Conservation (phyloP, 23 tunicate species). For the Ciona savignyi region DNA sequence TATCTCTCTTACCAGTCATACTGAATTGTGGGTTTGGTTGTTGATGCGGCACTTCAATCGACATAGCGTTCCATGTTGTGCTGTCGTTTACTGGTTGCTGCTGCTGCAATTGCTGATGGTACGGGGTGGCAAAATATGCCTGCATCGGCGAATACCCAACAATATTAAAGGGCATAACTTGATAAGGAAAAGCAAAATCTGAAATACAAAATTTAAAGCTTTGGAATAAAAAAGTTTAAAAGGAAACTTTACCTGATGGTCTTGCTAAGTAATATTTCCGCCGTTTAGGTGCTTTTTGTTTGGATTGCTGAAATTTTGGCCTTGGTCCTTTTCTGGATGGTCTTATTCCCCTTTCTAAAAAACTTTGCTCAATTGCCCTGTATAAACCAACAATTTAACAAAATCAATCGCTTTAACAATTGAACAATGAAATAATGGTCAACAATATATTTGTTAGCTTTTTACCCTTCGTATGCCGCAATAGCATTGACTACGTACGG, state of each 20-base stretch:
- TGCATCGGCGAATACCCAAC: not conserved
- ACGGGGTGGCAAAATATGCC: not conserved
- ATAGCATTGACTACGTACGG: not conserved
- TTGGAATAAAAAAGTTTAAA: no score
- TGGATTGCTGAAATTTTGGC: slow-evolving; percentile 7
- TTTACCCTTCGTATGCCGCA: not conserved
- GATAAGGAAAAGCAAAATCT: not conserved
- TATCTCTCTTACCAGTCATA: no score
- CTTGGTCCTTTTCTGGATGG: slow-evolving; percentile 46
- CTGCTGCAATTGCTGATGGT: not conserved
- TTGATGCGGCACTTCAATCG: not conserved
- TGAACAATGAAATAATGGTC: not conserved
- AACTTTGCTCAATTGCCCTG: slow-evolving; percentile 22
- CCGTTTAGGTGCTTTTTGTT: not conserved
- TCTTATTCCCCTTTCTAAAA: slow-evolving; percentile 13
- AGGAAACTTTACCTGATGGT: no score
- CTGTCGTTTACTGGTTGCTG: not conserved
- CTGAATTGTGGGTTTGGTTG: no score
- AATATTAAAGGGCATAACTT: not conserved
- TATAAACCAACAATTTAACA: not conserved
- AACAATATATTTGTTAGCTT: not conserved
- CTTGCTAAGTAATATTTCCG: not conserved
- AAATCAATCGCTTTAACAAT: not conserved
- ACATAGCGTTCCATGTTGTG: not conserved
- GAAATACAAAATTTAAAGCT: not conserved